Conservation (phyloP, 2,113 vertebrate species). For the Fulica atra region DNA sequence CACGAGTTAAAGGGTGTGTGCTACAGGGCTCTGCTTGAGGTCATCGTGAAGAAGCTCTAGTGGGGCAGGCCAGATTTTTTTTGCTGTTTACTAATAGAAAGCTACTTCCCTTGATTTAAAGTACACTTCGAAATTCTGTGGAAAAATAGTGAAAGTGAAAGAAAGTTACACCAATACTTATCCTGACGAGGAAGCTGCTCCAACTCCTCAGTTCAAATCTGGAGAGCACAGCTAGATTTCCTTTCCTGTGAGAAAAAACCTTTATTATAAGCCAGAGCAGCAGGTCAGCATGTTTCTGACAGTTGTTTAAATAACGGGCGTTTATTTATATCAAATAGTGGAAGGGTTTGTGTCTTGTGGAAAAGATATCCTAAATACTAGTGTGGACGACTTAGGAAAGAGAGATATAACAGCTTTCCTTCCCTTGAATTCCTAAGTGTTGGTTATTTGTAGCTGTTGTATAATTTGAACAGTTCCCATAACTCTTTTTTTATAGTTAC, state of each 20-base stretch:
- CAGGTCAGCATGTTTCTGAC: neutral
- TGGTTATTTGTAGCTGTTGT: neutral
- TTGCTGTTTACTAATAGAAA: neutral
- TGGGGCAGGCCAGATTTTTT: neutral
- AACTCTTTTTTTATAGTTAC: neutral
- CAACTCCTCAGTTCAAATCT: neutral
- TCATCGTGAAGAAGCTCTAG: neutral
- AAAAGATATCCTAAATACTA: neutral
- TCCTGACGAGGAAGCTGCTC: neutral
- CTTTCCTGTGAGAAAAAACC: neutral
- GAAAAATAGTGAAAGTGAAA: neutral
- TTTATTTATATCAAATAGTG: neutral
- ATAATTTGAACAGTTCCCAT: neutral
- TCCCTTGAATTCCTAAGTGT: neutral
- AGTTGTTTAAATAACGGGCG: neutral
- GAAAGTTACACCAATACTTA: neutral
- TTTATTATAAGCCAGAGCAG: neutral
- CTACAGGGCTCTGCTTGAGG: neutral
- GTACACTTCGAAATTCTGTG: neutral
- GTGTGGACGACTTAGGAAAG: neutral
- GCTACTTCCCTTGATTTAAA: neutral
- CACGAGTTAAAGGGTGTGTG: accelerated
- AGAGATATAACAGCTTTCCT: neutral
- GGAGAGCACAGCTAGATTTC: neutral
- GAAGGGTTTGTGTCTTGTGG: neutral